Conservation (phyloP, 2,113 vertebrate species). For the Recurvirostra avosetta region DNA sequence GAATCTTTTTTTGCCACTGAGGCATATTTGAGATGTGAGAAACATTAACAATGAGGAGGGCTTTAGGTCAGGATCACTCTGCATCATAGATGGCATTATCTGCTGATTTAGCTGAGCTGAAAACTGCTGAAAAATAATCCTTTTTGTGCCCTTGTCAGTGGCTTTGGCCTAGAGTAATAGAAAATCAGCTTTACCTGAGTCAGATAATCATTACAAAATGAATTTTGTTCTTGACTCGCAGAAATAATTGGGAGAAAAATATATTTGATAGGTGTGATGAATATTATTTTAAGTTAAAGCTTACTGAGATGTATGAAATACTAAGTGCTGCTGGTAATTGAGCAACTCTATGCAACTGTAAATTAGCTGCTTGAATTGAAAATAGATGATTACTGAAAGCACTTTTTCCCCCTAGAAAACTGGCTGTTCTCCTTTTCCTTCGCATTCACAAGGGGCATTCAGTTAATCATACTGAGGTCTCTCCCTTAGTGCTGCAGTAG, state of each 20-base stretch:
- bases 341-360: constrained; percentile 56
- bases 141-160: constrained; percentile 83
- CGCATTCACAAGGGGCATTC: constrained; percentile 49
- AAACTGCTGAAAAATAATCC: constrained; percentile 84
- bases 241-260: constrained; percentile 80
- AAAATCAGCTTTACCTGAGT: constrained; percentile 87
- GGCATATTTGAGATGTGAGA: constrained; percentile 61
- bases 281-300: constrained; percentile 82
- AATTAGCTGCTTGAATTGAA: constrained; percentile 74
- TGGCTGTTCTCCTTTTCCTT: constrained; percentile 53
- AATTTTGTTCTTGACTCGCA: constrained; percentile 79
- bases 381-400: constrained; percentile 71
- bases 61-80: constrained; percentile 74
- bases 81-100: constrained; percentile 73
- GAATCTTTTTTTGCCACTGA: constrained; percentile 50
- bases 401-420: constrained; percentile 5
- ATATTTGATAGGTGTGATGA: constrained; percentile 76
- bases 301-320: constrained; percentile 70
- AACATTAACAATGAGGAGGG: constrained; percentile 68
- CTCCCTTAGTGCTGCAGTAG: constrained; percentile 35
- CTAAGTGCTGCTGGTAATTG: constrained; percentile 75
- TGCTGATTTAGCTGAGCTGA: constrained; percentile 80
- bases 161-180: constrained; percentile 79
- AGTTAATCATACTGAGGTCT: constrained; percentile 62
- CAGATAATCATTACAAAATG: constrained; percentile 94